Conservation (phyloP, 2,888 invertebrate species). For the Drymonia ruficornis region DNA sequence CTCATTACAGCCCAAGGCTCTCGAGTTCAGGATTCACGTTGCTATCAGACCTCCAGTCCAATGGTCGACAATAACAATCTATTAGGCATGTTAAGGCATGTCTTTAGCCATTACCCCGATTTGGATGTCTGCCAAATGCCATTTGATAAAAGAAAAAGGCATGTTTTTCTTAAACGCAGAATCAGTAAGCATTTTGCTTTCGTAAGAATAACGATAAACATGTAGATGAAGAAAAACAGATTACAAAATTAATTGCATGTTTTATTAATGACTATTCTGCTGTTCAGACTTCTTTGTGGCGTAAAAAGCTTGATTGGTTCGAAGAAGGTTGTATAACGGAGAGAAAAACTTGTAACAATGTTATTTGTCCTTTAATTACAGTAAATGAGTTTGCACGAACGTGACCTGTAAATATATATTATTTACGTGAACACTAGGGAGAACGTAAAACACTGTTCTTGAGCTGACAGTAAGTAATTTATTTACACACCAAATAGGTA, state of each 20-base stretch:
- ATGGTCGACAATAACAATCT: slow-evolving; percentile 29
- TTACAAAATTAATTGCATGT: not conserved
- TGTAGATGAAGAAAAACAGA: not conserved
- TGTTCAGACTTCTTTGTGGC: too few species aligned
- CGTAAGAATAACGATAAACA: slow-evolving; percentile 6
- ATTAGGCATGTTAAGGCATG: slow-evolving; percentile 27
- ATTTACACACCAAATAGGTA: too few species aligned
- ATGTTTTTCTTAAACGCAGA: slow-evolving; percentile 10
- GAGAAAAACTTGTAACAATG: too few species aligned
- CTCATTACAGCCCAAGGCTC: not conserved
- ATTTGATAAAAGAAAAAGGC: slow-evolving; percentile 25
- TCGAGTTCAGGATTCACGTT: slow-evolving; percentile 2
- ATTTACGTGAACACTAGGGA: too few species aligned
- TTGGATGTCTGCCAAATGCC: slow-evolving; percentile 33
- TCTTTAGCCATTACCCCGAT: slow-evolving; percentile 22
- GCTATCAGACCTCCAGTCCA: slow-evolving; percentile 19
- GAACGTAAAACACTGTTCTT: too few species aligned
- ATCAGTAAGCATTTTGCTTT: not conserved
- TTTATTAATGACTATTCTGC: too few species aligned
- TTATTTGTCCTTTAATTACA: too few species aligned
- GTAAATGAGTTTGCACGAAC: too few species aligned
- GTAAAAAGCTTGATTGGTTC: too few species aligned
- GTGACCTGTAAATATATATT: too few species aligned
- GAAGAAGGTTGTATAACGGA: too few species aligned
- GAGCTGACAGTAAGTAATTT: too few species aligned